These are phyloP conservation scores for Pygoscelis antarcticus DNA, from an alignment of 2,113 vertebrate genomes.

Conservation along the genomic window DNA sequence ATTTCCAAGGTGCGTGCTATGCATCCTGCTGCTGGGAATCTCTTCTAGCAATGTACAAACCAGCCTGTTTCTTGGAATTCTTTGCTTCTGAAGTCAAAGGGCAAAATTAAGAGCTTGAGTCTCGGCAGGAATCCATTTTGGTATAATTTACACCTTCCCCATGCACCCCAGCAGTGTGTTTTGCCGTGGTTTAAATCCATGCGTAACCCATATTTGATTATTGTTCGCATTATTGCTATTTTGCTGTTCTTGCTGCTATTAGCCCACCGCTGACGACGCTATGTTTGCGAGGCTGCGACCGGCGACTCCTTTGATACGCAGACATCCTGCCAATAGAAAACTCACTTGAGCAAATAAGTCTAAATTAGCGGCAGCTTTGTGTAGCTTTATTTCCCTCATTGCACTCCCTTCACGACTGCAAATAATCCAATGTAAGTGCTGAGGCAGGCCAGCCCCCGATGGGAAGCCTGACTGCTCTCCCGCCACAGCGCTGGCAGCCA, in stretches of 20 bases:
- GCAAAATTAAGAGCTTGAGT: neutral
- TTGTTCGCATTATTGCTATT: neutral
- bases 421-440: neutral
- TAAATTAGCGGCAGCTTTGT: neutral
- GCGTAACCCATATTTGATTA: neutral
- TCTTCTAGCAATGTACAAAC: neutral
- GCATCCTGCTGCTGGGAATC: neutral
- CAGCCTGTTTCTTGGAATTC: neutral
- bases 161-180: neutral
- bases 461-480: neutral
- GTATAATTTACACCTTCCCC: neutral
- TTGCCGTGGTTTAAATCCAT: neutral
- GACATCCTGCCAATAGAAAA: neutral
- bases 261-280: neutral
- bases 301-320: neutral
- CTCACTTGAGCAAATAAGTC: neutral
- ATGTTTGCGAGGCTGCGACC: neutral
- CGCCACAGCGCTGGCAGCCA: rapidly evolving
- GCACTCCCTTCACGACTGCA: neutral
- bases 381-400: neutral
- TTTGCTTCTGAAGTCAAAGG: neutral
- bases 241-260: neutral
- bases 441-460: rapidly evolving
- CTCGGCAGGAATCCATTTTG: neutral
- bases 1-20: neutral